These are phyloP conservation scores for Drosophila santomea DNA, from an alignment of 1,140 invertebrate genomes.

Conservation along the genomic window DNA sequence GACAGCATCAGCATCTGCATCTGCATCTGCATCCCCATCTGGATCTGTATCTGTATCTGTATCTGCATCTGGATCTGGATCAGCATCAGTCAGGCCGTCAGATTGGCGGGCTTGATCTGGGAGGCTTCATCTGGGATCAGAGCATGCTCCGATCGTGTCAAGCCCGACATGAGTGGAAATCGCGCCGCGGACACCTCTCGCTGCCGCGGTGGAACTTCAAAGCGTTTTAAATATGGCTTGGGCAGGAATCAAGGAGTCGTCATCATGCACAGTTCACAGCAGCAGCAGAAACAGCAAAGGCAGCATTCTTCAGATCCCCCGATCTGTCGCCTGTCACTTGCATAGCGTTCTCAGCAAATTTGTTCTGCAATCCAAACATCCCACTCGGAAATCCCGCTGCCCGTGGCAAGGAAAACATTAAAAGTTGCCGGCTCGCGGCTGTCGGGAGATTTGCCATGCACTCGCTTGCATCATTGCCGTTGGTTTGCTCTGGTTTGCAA, in stretches of 20 bases:
- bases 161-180: conserved; percentile 45
- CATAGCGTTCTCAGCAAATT: conserved; percentile 72
- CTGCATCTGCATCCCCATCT: conserved; percentile 3
- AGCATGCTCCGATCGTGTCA: conserved; percentile 45
- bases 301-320: conserved; percentile 37
- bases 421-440: conserved; percentile 73
- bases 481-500: conserved; percentile 19
- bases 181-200: conserved; percentile 48
- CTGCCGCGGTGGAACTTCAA: conserved; percentile 63
- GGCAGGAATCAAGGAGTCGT: conserved; percentile 21
- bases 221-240: conserved; percentile 73
- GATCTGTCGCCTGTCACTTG: conserved; percentile 53
- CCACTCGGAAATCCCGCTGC: conserved; percentile 58
- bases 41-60: conserved; percentile 1
- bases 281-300: conserved; percentile 1
- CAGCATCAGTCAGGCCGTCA: conserved; percentile 36
- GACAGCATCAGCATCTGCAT: neutral
- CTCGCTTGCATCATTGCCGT: conserved; percentile 51
- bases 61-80: conserved; percentile 14
- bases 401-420: conserved; percentile 56
- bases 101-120: conserved; percentile 32
- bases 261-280: conserved; percentile 1
- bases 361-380: conserved; percentile 80
- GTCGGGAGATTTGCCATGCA: conserved; percentile 74
- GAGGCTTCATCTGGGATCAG: conserved; percentile 36